phyloP scores from a whole-genome alignment of 64 coral and sea anemone genomes.

The Montipora efflorescens region DNA sequence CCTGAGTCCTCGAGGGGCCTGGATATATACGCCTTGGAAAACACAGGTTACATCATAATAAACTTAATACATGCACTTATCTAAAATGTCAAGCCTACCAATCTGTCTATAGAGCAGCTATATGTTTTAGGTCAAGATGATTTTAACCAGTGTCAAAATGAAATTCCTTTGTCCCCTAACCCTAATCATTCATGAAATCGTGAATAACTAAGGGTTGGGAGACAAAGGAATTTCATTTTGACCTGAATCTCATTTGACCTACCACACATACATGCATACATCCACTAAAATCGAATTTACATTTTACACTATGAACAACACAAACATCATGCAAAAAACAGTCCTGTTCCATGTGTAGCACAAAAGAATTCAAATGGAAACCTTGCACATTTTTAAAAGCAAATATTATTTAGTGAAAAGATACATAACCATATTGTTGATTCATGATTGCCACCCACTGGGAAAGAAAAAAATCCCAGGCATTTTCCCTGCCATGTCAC shows the following conservation, averaged over 20 bases:
- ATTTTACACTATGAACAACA: conserved; percentile 4
- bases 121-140: conserved; percentile 1
- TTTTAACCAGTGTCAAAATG: conserved; percentile 9
- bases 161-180: too few relatives aligned
- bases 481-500: neutral
- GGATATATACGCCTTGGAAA: conserved; percentile 14
- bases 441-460: neutral
- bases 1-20: conserved; percentile 1
- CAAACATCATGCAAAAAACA: neutral
- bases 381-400: neutral
- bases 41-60: neutral
- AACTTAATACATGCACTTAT: conserved; percentile 1
- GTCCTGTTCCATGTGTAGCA: conserved; percentile 4
- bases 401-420: conserved; percentile 8
- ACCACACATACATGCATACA: neutral
- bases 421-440: neutral
- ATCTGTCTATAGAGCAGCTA: conserved; percentile 8
- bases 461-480: neutral
- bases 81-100: neutral
- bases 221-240: neutral
- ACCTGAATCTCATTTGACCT: conserved; percentile 5
- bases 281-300: neutral
- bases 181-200: neutral
- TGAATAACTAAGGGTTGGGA: conserved; percentile 3
- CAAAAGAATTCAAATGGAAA: conserved; percentile 19